phyloP scores from a whole-genome alignment of 2,888 invertebrate genomes.

The Kryphioiulus occultus region DNA sequence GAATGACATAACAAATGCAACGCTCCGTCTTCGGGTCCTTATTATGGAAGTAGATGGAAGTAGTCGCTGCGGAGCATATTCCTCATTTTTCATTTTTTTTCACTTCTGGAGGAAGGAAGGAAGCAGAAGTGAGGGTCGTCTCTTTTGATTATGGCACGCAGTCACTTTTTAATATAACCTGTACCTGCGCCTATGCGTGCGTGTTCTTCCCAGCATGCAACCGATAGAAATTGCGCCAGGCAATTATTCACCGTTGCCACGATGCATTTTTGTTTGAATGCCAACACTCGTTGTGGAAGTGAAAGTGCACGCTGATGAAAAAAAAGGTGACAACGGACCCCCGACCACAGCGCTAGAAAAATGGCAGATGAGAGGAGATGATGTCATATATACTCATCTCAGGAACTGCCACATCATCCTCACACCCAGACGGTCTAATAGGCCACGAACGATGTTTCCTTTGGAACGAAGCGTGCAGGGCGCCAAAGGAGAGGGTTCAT shows the following conservation, averaged over 20 bases:
- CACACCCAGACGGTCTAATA: neutral
- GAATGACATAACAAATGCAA: neutral
- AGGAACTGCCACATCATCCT: neutral
- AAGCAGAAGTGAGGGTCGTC: conserved; percentile 20
- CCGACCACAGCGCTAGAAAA: neutral
- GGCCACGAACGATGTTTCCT: neutral
- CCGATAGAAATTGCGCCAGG: neutral
- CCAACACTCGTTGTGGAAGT: neutral
- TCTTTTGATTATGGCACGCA: conserved; percentile 26
- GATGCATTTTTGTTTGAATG: conserved; percentile 21
- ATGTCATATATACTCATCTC: neutral
- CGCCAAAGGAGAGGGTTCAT: neutral
- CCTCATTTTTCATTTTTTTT: neutral
- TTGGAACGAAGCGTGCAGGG: neutral
- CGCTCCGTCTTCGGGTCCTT: neutral
- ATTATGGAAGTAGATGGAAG: neutral
- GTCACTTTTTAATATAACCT: neutral
- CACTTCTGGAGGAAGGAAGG: neutral
- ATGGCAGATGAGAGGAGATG: neutral
- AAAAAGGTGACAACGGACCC: conserved; percentile 16
- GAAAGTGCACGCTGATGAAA: neutral
- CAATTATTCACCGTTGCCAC: conserved; percentile 35
- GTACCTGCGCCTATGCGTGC: neutral
- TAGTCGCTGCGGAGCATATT: neutral
- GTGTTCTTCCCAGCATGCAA: conserved; percentile 10